Evolutionary conservation across 1,140 invertebrate genomes (phyloP).

Genomic region (Euura saliciscinereae): DNA sequence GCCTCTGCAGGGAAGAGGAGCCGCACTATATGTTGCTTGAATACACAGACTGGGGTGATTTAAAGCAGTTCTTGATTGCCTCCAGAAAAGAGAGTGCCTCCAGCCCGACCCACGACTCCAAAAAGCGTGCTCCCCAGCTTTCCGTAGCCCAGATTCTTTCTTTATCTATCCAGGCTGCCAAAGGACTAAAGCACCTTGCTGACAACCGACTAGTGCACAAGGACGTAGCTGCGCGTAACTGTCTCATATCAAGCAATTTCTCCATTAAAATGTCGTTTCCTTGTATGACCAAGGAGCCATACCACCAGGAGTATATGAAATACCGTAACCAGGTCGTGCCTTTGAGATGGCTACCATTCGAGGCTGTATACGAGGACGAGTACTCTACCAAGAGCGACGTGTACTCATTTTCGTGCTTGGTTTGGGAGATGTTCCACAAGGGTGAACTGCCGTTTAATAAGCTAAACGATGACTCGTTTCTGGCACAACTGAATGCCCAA

Average conservation of each 20-base stretch:
- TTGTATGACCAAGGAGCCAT: conserved; percentile 82
- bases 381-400: conserved; percentile 94
- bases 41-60: conserved; percentile 94
- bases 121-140: conserved; percentile 66
- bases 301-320: conserved; percentile 85
- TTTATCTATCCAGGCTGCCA: conserved; percentile 78
- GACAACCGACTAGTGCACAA: conserved; percentile 78
- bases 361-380: conserved; percentile 89
- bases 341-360: conserved; percentile 82
- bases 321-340: conserved; percentile 73
- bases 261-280: conserved; percentile 85
- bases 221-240: conserved; percentile 93
- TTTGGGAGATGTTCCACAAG: conserved; percentile 91
- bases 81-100: conserved; percentile 67
- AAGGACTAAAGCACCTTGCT: conserved; percentile 84
- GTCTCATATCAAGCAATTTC: conserved; percentile 83
- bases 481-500: conserved; percentile 72
- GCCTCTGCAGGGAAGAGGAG: conserved; percentile 81
- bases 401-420: conserved; percentile 87
- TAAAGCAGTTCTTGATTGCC: conserved; percentile 91
- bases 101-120: conserved; percentile 52
- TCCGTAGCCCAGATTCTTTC: conserved; percentile 74
- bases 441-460: conserved; percentile 87
- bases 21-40: conserved; percentile 90
- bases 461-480: conserved; percentile 76